Conservation (phyloP, 2,888 invertebrate genomes). For the Drosophila affinis region DNA sequence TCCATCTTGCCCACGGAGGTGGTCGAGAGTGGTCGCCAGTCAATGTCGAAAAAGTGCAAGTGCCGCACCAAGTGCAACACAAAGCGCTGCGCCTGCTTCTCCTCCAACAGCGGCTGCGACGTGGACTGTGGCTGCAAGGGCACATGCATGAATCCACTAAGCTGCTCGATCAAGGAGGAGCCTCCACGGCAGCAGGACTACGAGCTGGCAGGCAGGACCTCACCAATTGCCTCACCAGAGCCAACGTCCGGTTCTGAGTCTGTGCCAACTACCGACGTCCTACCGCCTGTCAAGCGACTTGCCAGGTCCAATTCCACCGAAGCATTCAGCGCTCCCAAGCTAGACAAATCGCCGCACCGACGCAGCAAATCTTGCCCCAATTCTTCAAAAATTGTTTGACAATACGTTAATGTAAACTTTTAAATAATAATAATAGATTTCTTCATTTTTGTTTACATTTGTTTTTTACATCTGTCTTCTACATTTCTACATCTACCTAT, state of each 20-base stretch:
- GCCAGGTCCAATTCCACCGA: no score
- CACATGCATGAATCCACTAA: slow-evolving; percentile 46
- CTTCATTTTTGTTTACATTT: no score
- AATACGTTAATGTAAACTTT: no score
- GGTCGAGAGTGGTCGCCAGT: neutral
- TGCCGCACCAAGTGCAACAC: slow-evolving; percentile 67
- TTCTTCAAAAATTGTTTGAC: no score
- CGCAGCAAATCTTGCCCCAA: no score
- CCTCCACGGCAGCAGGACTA: neutral
- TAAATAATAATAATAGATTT: no score
- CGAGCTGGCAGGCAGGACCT: neutral
- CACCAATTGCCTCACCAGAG: neutral
- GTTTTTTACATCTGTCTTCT: no score
- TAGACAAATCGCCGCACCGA: no score
- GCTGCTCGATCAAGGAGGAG: neutral
- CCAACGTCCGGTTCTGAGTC: neutral
- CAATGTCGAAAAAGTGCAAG: slow-evolving; percentile 42
- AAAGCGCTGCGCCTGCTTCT: slow-evolving; percentile 70
- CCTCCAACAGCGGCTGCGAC: slow-evolving; percentile 14
- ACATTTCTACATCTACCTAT: no score
- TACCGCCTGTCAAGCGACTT: slow-evolving; percentile 7
- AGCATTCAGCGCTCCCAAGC: no score
- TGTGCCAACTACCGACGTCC: no score
- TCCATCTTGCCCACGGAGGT: slow-evolving; percentile 3
- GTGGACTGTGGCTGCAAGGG: slow-evolving; percentile 37